These are phyloP conservation scores for Folsomia candida DNA, from an alignment of 2,888 invertebrate species.

Conservation along the genomic window DNA sequence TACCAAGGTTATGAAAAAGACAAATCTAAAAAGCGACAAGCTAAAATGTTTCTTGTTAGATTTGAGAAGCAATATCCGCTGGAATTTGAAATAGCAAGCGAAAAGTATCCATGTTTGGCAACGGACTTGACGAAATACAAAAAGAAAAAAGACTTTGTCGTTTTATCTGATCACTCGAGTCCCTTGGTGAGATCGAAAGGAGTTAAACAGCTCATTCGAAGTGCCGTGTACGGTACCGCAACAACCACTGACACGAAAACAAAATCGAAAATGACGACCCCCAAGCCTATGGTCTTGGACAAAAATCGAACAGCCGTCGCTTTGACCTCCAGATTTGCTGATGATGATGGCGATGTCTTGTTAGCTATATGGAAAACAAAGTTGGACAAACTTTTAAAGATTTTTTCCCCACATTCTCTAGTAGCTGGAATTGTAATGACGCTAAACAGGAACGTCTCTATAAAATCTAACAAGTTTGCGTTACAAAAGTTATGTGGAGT, in stretches of 20 bases:
- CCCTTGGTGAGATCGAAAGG: constrained; percentile 66
- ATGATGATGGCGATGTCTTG: constrained; percentile 66
- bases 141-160: constrained; percentile 59
- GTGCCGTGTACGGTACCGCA: constrained; percentile 54
- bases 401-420: constrained; percentile 53
- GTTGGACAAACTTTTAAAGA: constrained; percentile 54
- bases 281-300: constrained; percentile 52
- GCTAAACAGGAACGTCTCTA: constrained; percentile 54
- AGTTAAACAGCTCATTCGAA: constrained; percentile 63
- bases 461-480: constrained; percentile 27
- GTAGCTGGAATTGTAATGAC: constrained; percentile 59
- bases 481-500: constrained; percentile 35
- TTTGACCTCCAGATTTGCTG: constrained; percentile 65
- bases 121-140: constrained; percentile 30
- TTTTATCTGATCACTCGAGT: constrained; percentile 71
- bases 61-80: constrained; percentile 70
- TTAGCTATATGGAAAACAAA: constrained; percentile 56
- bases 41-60: constrained; percentile 60
- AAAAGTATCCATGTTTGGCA: constrained; percentile 55
- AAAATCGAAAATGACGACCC: not conserved
- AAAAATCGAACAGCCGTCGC: constrained; percentile 65
- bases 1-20: constrained; percentile 25
- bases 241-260: not conserved
- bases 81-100: constrained; percentile 68
- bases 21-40: constrained; percentile 56